These are phyloP conservation scores for Pelochelys cantorii DNA, from an alignment of 2,797 vertebrate species.

Conservation along the genomic window DNA sequence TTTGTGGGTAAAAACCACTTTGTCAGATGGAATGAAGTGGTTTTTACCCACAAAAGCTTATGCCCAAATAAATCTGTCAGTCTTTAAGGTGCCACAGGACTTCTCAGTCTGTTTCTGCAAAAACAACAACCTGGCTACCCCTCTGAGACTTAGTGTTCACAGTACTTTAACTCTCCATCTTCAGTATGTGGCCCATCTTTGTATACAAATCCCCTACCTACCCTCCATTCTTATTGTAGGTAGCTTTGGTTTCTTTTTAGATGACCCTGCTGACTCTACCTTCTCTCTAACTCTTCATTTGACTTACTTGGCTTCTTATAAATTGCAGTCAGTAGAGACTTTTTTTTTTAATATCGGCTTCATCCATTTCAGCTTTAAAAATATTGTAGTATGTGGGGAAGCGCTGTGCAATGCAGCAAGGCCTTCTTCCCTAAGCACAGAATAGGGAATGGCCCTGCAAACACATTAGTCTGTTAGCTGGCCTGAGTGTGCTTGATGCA, in stretches of 20 bases:
- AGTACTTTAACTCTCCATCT: background rate
- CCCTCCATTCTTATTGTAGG: background rate
- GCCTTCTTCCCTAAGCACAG: background rate
- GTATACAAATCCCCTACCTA: background rate
- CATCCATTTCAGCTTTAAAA: constrained; percentile 26
- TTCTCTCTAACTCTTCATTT: background rate
- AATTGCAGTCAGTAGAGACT: rapidly evolving
- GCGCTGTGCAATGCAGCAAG: background rate
- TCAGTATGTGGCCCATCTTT: background rate
- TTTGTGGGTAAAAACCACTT: too few relatives aligned
- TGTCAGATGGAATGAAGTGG: too few relatives aligned
- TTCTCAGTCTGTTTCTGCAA: too few relatives aligned
- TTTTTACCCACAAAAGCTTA: too few relatives aligned
- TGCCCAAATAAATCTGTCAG: too few relatives aligned
- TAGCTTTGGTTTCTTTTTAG: rapidly evolving
- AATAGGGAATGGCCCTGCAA: background rate
- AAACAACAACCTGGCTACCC: too few relatives aligned
- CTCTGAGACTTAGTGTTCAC: background rate
- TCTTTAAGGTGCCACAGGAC: too few relatives aligned
- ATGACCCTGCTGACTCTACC: background rate
- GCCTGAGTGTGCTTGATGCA: rapidly evolving
- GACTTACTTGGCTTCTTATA: background rate
- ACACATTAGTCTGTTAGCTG: background rate
- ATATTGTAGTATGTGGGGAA: rapidly evolving
- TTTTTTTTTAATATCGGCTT: background rate